Base-by-base conservation (phyloP, 2,888 invertebrate species). In the Lasiommata megera region DNA sequence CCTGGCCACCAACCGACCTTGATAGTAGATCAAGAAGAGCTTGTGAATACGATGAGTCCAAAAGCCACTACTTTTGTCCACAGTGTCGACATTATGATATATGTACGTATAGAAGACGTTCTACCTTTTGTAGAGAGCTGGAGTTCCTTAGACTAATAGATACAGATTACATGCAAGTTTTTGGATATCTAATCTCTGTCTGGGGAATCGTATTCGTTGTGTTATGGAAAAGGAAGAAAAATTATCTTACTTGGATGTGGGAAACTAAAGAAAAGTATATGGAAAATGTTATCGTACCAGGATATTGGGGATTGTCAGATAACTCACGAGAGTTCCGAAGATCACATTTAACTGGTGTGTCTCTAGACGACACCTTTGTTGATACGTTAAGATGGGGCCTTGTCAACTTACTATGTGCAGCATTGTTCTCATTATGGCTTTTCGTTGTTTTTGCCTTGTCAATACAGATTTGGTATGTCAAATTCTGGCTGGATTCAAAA, bases 401-500 rank as follows among this genome's bases (percentile, higher is more conserved):
- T 5, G 14, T 14, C 0, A 7, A 14, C 14, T 29, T 44, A 29
- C 29, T 29, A 58, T 62, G 36, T 16, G 12, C 9, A 61, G 43
- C 12, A 43, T n/a, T 53, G n/a, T 12, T 9, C 57, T 54, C 58
- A 3, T 63, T 60, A 1, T 47, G 16, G 55, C 29, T 65, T 17
- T 67, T 62, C 0, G 58, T 16, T 18, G 60, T 65, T 18, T 12
- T 29, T 34, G 31, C 54, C 12, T 64, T 67, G 0, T 63, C 50
- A 7, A 56, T 65, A 9, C 63, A 65, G 37, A 65, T 63, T 0
- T 56, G 47, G 31, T 48, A 44, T 43, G 41, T 44, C 44, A 41
- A 53, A 31, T 44, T 43, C 16, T 56, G 37, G 56, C 41, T 41
- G 12, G 29, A 17, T 40, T 28, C 7, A 14, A 37, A 14, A 37